Evolutionary conservation across 2,113 vertebrate species (phyloP), one percentile per base, ranked within the genome.

Genomic region (Manacus vitellinus): DNA sequence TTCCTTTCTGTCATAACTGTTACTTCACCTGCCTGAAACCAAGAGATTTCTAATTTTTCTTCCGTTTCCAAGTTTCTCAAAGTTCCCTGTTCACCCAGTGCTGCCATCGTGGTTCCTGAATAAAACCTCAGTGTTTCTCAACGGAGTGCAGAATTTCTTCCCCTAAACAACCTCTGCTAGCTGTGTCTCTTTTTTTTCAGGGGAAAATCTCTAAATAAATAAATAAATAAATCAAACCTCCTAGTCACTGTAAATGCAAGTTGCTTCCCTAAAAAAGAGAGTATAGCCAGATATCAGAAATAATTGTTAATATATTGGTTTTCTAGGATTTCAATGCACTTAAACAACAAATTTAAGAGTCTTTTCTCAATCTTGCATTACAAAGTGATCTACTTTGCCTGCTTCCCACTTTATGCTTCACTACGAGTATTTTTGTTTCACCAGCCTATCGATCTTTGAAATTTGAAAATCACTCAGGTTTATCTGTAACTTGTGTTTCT

Each of bases 61-160:
- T 96, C 71, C 70, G 43, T 90, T 92, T 95, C 94, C 76, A 90
- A 78, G 65, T 93, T 83, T 96, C 88, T 96, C 55, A 76, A 74
- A 89, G 84, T 87, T 89, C 80, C 56, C 65, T 52, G 51, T 89
- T 73, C 78, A 93, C 71, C 43, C 85, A 80, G 47, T 4, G 0
- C 55, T 80, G 33, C 88, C 83, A 93, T 67, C n/a, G 15, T 86
- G 90, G 95, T 92, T 96, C 76, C 94, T 94, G 90, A 94, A 89
- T 65, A 84, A 96, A 93, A 94, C 95, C 90, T 92, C 88, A 93
- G 47, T 56, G 61, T 95, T 97, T 96, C 96, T 93, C 85, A 93
- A 95, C 20, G 81, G 83, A 61, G n/a, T 65, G 19, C 33, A 94
- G 80, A 91, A 86, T 87, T 84, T 94, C 85, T 95, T 96, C 79